Evolutionary conservation across 2,797 vertebrate species (phyloP).

Genomic region (Taenioides sp.): DNA sequence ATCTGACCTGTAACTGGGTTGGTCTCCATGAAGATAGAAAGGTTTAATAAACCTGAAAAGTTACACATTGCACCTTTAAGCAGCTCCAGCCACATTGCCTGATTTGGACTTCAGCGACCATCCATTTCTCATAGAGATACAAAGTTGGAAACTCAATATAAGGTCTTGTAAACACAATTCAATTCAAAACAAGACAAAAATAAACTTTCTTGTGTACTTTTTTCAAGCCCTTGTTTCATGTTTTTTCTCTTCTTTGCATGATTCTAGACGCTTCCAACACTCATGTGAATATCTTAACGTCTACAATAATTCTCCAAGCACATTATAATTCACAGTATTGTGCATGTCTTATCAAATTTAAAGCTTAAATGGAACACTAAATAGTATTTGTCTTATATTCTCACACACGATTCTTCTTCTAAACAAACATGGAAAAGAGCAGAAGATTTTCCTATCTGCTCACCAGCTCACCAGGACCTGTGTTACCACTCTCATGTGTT

Average conservation of each 20-base stretch:
- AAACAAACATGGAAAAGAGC: constrained; percentile 1
- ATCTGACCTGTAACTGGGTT: too few species aligned
- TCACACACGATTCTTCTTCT: constrained; percentile 23
- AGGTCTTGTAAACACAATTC: neutral
- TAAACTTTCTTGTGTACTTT: neutral
- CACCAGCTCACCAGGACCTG: constrained; percentile 9
- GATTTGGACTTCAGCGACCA: neutral
- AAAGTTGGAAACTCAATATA: neutral
- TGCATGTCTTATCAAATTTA: neutral
- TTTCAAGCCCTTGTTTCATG: neutral
- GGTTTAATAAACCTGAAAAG: too few species aligned
- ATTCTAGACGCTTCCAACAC: neutral
- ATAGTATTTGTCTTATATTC: constrained; percentile 13
- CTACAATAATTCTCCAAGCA: neutral
- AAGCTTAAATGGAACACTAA: neutral
- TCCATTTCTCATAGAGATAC: too few species aligned
- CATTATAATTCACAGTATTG: neutral
- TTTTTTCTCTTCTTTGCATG: neutral
- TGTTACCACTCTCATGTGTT: constrained; percentile 32
- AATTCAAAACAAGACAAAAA: neutral
- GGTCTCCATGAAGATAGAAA: too few species aligned
- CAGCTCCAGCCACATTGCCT: neutral
- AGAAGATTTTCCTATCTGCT: constrained; percentile 13
- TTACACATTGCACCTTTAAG: neutral
- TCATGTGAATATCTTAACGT: neutral